Base-by-base conservation (phyloP, 92 coral and sea anemone genomes). In the Palythoa grandiflora region DNA sequence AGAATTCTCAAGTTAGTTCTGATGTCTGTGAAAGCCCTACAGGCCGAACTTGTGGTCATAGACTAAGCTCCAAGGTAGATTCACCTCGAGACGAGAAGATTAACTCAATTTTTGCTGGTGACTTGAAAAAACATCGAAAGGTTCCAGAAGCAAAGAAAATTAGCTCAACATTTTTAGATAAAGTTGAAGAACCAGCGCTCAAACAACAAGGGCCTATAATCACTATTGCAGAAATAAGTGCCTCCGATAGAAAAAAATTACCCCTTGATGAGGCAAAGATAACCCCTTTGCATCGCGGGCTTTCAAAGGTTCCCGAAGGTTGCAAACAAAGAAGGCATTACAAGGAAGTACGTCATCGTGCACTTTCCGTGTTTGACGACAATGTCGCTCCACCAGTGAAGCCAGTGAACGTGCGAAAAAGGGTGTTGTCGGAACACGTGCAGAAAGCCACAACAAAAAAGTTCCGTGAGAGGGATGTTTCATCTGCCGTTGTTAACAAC, bases 291-390 rank as follows among this genome's bases (percentile, higher is more conserved):
- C 73, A 28, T 35, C 44, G 44, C 9, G 10, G 44, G 21, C 17
- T 48, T 37, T 19, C 74, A 36, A 71, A 71, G n/a, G 61, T 52
- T 81, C 47, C 75, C 21, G 75, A 21, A 47, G 65, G 60, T 66
- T 75, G 39, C 8, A 81, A 47, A 17, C 75, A 44, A n/a, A 66
- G 38, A 63, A 66, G 1, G 13, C 20, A 21, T 16, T 19, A 81
- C 5, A 17, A 37, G 0, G 44, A 17, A 14, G 39, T 40, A 44
- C 86, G 86, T 66, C 60, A 81, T 66, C 86, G 86, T 3, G 75
- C 86, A 44, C 47, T 65, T 81, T 81, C 86, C 17, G 86, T 81
- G 19, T 65, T 81, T 20, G 86, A 81, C 9, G 86, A 81, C 61
- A 81, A 63, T 57, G 19, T 71, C 7, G 39, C 47, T 66, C 75